phyloP scores from a whole-genome alignment of 2,888 invertebrate genomes.

The Urechis unicinctus region DNA sequence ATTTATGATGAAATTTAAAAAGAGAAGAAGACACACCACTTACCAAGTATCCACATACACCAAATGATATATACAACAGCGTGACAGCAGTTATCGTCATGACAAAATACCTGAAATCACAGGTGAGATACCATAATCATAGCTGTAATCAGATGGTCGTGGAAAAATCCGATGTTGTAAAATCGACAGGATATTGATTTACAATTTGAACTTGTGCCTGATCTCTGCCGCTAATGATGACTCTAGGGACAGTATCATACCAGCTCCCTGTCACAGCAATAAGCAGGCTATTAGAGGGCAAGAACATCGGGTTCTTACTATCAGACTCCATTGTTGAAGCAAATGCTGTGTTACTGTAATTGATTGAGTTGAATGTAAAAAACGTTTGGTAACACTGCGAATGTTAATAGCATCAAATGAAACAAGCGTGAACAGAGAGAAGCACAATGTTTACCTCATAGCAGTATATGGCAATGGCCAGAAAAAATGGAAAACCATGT shows the following conservation, averaged over 20 bases:
- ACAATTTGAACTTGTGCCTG: constrained; percentile 47
- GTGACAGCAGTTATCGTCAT: constrained; percentile 47
- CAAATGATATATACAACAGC: constrained; percentile 50
- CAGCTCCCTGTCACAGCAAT: constrained; percentile 50
- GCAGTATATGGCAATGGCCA: constrained; percentile 52
- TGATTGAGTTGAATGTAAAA: too few relatives aligned
- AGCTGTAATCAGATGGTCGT: not conserved
- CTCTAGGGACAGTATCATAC: constrained; percentile 52
- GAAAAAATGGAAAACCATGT: constrained; percentile 50
- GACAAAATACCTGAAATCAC: constrained; percentile 43
- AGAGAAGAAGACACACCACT: constrained; percentile 18
- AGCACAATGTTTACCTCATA: constrained; percentile 45
- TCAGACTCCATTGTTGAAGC: too few relatives aligned
- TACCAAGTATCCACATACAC: constrained; percentile 51
- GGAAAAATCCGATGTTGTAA: not conserved
- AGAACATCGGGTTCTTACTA: too few relatives aligned
- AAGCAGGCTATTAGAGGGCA: too few relatives aligned
- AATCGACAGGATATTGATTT: constrained; percentile 9
- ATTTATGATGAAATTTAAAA: not conserved
- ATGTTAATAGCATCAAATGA: not conserved
- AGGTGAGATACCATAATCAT: not conserved
- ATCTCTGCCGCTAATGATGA: constrained; percentile 43
- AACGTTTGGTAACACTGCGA: too few relatives aligned
- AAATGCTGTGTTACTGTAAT: not conserved
- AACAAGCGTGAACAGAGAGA: not conserved